Evolutionary conservation across 2,797 vertebrate genomes (phyloP).

Genomic region (Platyrinchus mystaceus): DNA sequence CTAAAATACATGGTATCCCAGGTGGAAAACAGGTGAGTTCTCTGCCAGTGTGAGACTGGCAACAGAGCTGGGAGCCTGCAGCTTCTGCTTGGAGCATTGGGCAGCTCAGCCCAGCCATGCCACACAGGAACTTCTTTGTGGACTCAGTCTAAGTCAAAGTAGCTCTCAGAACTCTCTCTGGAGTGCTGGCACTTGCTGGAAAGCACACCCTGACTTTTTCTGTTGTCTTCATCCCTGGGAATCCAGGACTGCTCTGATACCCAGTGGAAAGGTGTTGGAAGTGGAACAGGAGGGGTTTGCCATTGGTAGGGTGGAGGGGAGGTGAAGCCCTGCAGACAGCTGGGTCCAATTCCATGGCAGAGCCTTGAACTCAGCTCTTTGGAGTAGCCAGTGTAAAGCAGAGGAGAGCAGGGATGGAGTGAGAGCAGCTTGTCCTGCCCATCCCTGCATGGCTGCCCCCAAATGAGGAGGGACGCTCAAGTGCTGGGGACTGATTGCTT

Average conservation of each 20-base stretch:
- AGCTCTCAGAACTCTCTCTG: background rate
- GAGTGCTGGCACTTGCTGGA: background rate
- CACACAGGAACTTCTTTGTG: fast-evolving
- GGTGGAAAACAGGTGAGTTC: background rate
- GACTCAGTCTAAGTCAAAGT: background rate
- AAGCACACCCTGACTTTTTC: background rate
- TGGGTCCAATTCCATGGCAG: background rate
- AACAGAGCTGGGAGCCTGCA: background rate
- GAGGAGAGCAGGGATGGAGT: fast-evolving
- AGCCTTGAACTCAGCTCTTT: background rate
- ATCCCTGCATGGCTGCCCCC: background rate
- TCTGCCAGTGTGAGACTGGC: background rate
- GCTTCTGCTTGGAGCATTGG: background rate
- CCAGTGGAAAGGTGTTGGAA: background rate
- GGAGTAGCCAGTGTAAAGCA: background rate
- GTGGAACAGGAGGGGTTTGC: background rate
- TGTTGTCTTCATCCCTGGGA: background rate
- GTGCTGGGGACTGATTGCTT: background rate
- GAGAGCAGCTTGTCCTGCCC: background rate
- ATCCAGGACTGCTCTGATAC: background rate
- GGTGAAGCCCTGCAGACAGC: background rate
- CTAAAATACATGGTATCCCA: background rate
- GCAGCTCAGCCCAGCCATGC: background rate
- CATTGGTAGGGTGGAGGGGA: background rate
- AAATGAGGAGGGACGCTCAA: fast-evolving